These are phyloP conservation scores for Drosophila auraria DNA, from an alignment of 1,140 invertebrate genomes.

Conservation along the genomic window DNA sequence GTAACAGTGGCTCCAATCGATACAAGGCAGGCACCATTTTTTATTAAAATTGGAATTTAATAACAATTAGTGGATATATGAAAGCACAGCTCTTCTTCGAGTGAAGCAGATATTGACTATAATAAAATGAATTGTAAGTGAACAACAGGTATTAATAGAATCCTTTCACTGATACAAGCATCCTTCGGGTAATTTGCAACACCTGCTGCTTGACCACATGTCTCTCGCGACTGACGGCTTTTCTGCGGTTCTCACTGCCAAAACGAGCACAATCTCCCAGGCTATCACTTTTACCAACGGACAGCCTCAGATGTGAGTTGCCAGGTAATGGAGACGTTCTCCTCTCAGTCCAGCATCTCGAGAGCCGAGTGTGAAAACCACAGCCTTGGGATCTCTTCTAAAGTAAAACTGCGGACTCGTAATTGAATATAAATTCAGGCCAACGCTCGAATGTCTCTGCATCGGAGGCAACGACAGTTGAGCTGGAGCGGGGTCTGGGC, in stretches of 20 bases:
- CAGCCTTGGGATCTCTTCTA: conserved; percentile 36
- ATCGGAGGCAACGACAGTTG: not conserved
- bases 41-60: conserved; percentile 9
- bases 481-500: conserved; percentile 11
- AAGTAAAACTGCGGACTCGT: conserved; percentile 35
- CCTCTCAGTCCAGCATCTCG: conserved; percentile 13
- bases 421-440: conserved; percentile 70
- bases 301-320: conserved; percentile 13
- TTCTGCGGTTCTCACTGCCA: conserved; percentile 40
- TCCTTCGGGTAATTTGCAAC: conserved; percentile 21
- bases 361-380: conserved; percentile 40
- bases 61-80: not conserved
- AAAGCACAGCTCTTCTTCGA: not conserved
- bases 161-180: not conserved
- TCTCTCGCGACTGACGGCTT: conserved; percentile 11
- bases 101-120: not conserved
- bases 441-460: conserved; percentile 41
- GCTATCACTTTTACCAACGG: conserved; percentile 19
- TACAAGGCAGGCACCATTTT: conserved; percentile 3
- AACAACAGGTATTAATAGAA: not conserved
- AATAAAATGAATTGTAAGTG: conserved; percentile 1
- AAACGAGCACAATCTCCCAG: conserved; percentile 36
- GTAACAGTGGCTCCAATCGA: conserved; percentile 1
- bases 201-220: conserved; percentile 37
- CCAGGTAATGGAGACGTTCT: conserved; percentile 46